Evolutionary conservation across 2,888 invertebrate genomes (phyloP), one percentile per base, ranked within the genome.

Genomic region (Microdon myrmicae): DNA sequence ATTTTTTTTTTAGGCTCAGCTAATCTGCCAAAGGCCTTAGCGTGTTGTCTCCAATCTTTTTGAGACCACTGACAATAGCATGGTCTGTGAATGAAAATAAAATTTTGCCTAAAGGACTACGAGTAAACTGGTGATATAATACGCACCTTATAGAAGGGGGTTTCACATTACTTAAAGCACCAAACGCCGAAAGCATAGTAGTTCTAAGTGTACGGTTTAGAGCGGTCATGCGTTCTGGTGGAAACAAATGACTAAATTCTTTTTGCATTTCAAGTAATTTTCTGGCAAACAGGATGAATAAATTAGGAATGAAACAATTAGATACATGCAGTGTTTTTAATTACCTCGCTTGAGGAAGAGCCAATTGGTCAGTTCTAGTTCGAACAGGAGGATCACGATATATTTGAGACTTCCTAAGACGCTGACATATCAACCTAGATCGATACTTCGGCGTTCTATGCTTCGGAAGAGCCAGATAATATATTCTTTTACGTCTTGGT

Each of bases 161-260:
- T 43, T 72, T 71, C 3, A 67, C 17, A 47, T 78, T 78, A 6
- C 49, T 67, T 25, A 79, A 56, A 1, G 79, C 75, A 53, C 77
- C 75, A 54, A 79, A 79, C 19, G 79, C 26, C 0, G 79, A 76
- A 13, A 77, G 43, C 25, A 77, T 69, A 53, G 76, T 77, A 25
- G 69, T 72, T 5, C 74, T 74, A 14, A 77, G 68, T 43, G 71
- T 70, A 3, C 74, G 73, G 64, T 77, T 78, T 3, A 78, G 35
- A 4, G 72, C 68, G 4, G 49, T 5, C 13, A 71, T 56, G 0
- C 74, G 67, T 4, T 55, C 26, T 0, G 45, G 32, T 0, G 26
- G 48, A 4, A 55, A 10, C 3, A 43, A 8, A 2, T 6, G 1
- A 1, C 7, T 17, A n/a, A 16, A 60, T 1, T 26, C 26, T 4